Conservation (phyloP, 2,113 vertebrate species). For the Ploceus nigricollis region DNA sequence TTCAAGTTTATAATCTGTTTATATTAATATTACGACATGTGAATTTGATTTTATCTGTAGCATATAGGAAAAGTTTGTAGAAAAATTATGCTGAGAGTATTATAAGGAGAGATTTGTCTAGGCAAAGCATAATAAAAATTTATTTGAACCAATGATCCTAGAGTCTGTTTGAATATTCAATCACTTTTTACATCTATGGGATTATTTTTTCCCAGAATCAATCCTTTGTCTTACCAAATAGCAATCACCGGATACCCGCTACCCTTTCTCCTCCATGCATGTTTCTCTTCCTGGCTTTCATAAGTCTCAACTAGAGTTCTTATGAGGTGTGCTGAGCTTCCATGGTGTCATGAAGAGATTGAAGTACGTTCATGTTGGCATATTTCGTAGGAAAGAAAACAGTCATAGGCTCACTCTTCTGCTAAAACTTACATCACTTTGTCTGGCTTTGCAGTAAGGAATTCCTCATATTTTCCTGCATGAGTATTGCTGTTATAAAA, state of each 20-base stretch:
- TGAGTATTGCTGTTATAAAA: neutral
- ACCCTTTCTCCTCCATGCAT: neutral
- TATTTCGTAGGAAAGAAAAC: neutral
- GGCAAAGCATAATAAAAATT: neutral
- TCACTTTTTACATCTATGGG: neutral
- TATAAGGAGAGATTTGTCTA: neutral
- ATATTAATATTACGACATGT: neutral
- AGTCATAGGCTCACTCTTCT: neutral
- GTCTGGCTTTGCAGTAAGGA: neutral
- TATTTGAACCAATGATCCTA: neutral
- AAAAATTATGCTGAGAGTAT: neutral
- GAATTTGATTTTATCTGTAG: neutral
- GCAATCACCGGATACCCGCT: fast-evolving
- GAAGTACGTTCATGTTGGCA: fast-evolving
- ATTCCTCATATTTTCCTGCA: neutral
- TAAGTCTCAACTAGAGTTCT: neutral
- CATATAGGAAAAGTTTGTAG: neutral
- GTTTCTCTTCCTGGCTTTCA: neutral
- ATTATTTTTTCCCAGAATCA: neutral
- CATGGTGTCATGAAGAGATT: neutral
- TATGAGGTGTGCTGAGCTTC: neutral
- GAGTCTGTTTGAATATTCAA: neutral
- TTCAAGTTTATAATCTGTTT: neutral
- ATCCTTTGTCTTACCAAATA: neutral
- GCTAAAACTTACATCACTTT: neutral